These are phyloP conservation scores for Diachrysia chrysitis DNA, from an alignment of 2,888 invertebrate species.

Conservation along the genomic window DNA sequence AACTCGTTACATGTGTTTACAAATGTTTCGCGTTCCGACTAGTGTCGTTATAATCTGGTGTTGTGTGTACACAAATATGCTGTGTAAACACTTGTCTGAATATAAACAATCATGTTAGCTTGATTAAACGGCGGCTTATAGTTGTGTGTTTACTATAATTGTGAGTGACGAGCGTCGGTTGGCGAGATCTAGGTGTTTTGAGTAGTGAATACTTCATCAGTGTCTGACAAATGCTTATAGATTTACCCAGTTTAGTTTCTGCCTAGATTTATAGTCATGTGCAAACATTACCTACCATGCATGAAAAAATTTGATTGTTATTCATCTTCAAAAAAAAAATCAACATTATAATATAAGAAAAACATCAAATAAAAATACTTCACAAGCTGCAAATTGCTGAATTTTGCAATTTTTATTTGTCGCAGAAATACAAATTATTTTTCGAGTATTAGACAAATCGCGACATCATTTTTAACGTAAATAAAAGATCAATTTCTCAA, in stretches of 20 bases:
- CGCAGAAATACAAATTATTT: no score
- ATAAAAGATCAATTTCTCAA: not conserved
- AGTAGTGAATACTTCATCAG: not conserved
- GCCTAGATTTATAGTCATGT: no score
- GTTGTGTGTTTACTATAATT: not conserved
- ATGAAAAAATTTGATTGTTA: no score
- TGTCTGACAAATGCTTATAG: not conserved
- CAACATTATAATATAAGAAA: no score
- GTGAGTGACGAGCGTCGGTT: not conserved
- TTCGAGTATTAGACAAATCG: not conserved
- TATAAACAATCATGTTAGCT: not conserved
- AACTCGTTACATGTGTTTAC: conserved; percentile 29
- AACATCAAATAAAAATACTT: no score
- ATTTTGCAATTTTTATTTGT: no score
- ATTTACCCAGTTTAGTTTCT: no score
- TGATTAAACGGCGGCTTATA: not conserved
- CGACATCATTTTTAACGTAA: not conserved
- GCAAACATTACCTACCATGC: no score
- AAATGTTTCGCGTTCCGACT: conserved; percentile 7
- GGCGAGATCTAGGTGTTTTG: not conserved
- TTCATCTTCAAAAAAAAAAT: no score
- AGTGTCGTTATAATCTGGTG: conserved; percentile 1
- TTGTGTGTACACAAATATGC: not conserved
- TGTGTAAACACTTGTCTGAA: not conserved
- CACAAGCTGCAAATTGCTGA: no score